A percentile compares a stretch with the other conserved stretches of the same genome.
These are phyloP conservation scores for Diogma glabrata DNA, from an alignment of 2,888 invertebrate species.

Conservation along the genomic window DNA sequence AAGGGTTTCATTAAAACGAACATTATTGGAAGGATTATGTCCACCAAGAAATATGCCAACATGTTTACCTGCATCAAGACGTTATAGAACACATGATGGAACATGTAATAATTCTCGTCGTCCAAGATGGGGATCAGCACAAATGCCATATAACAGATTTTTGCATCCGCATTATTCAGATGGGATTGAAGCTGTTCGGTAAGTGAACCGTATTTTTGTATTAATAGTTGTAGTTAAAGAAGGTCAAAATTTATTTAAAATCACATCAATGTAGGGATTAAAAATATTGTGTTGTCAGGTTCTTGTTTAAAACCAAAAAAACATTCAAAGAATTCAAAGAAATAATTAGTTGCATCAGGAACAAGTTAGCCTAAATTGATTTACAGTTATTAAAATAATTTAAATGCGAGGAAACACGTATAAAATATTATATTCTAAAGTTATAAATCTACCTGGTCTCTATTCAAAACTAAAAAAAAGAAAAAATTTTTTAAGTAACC, in stretches of 20 bases:
- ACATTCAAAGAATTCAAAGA: conserved; percentile 1
- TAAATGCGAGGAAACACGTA: too few relatives aligned
- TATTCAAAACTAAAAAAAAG: too few relatives aligned
- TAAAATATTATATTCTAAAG: too few relatives aligned
- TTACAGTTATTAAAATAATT: too few relatives aligned
- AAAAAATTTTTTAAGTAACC: too few relatives aligned
- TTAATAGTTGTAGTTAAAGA: too few relatives aligned
- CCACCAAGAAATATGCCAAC: conserved; percentile 53
- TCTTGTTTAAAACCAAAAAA: background rate
- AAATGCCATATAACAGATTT: conserved; percentile 72
- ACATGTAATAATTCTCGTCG: conserved; percentile 75
- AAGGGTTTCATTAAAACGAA: conserved; percentile 32
- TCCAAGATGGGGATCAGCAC: conserved; percentile 69
- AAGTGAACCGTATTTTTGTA: background rate
- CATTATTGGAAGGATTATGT: conserved; percentile 40
- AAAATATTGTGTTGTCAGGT: too few relatives aligned
- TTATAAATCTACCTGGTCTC: too few relatives aligned
- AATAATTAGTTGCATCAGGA: background rate
- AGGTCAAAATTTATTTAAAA: too few relatives aligned
- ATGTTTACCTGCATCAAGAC: conserved; percentile 56
- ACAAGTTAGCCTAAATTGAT: too few relatives aligned
- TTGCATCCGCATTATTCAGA: conserved; percentile 73
- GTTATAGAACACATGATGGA: conserved; percentile 77
- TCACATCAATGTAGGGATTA: too few relatives aligned
- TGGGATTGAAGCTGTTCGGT: conserved; percentile 40